phyloP scores from a whole-genome alignment of 2,888 invertebrate genomes.

The Periphyllus acericola region DNA sequence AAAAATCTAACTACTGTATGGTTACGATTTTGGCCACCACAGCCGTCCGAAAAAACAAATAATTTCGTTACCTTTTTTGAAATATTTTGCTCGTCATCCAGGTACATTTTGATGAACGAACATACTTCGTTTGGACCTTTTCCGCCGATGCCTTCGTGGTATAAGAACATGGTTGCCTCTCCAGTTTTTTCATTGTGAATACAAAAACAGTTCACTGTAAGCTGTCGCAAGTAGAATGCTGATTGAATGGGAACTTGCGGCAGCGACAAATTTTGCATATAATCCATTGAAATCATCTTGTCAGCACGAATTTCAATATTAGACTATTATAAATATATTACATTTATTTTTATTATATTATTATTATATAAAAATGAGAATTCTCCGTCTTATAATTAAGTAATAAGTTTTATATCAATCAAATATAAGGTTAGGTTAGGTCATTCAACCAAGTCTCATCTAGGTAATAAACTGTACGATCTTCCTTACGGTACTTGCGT shows the following conservation, averaged over 20 bases:
- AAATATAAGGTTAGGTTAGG: no score
- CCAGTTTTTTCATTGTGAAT: conserved; percentile 64
- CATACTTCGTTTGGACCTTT: conserved; percentile 58
- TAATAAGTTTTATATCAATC: no score
- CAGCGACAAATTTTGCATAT: conserved; percentile 64
- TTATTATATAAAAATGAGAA: no score
- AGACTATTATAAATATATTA: no score
- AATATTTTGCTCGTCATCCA: conserved; percentile 51
- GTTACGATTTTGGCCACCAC: conserved; percentile 65
- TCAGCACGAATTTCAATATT: no score
- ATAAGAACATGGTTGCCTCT: background rate
- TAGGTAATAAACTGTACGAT: no score
- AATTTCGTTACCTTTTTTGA: conserved; percentile 40
- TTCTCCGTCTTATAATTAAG: no score
- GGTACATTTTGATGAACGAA: conserved; percentile 59
- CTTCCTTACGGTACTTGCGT: no score
- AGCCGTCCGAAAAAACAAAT: conserved; percentile 64
- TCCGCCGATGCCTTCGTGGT: no score
- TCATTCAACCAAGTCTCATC: no score
- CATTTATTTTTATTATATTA: no score
- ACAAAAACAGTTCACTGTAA: conserved; percentile 62
- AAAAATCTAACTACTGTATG: conserved; percentile 61
- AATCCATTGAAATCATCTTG: conserved; percentile 64
- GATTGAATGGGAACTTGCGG: conserved; percentile 65
- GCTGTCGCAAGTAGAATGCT: conserved; percentile 63